These are phyloP conservation scores for Pelodiscus sinensis DNA, from an alignment of 2,113 vertebrate species.

Conservation along the genomic window DNA sequence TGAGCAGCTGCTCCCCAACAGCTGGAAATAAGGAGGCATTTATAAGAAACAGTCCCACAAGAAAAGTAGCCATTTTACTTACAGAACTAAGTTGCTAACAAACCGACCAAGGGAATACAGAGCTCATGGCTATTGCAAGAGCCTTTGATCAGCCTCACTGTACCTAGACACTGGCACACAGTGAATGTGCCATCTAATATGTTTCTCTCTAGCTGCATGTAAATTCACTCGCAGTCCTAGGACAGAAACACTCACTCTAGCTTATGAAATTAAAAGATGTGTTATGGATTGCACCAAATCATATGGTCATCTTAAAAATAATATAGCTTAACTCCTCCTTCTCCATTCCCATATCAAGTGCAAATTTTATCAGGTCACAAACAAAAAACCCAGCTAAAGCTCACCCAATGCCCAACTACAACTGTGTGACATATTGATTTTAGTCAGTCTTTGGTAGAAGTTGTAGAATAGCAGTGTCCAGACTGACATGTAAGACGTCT, in stretches of 20 bases:
- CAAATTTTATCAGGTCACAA: neutral
- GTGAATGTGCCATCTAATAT: neutral
- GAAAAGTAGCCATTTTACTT: neutral
- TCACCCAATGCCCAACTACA: neutral
- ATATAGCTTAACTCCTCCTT: neutral
- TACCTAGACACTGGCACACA: neutral
- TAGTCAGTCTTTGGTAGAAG: neutral
- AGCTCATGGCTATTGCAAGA: neutral
- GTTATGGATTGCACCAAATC: neutral
- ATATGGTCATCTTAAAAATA: neutral
- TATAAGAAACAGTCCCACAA: neutral
- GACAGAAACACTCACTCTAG: neutral
- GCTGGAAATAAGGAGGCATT: constrained; percentile 61
- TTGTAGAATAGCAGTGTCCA: neutral
- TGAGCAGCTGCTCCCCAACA: constrained; percentile 87
- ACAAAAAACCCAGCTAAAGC: neutral
- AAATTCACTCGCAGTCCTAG: neutral
- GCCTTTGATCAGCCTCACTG: neutral
- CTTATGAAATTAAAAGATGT: neutral
- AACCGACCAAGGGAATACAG: neutral
- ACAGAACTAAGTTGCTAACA: neutral
- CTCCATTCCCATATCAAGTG: neutral
- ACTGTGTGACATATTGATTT: neutral
- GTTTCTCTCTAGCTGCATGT: neutral
- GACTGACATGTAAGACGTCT: neutral